phyloP scores from a whole-genome alignment of 2,888 invertebrate species.

The Tenthredo mesomela region DNA sequence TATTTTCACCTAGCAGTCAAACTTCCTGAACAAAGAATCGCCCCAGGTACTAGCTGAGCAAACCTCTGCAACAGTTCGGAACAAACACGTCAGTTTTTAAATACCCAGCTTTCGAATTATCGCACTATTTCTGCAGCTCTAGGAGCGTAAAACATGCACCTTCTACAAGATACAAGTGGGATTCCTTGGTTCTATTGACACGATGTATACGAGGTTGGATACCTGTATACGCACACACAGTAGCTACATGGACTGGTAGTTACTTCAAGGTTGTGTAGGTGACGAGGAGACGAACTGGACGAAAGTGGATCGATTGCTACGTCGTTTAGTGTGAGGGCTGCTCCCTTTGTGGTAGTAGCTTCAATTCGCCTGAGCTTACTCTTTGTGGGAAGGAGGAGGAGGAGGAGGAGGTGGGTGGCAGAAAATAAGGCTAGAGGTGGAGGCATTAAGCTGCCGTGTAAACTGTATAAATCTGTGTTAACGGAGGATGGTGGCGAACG shows the following conservation, averaged over 20 bases:
- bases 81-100: background rate
- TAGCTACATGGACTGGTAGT: background rate
- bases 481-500: constrained; percentile 29
- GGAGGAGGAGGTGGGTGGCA: background rate
- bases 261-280: background rate
- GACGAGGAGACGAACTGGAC: background rate
- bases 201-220: background rate
- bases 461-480: constrained; percentile 40
- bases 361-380: constrained; percentile 21
- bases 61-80: background rate
- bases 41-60: background rate
- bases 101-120: background rate
- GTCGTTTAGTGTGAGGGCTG: background rate
- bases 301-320: constrained; percentile 26
- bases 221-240: background rate
- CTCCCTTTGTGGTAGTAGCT: background rate
- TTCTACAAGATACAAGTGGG: background rate
- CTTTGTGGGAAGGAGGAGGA: background rate
- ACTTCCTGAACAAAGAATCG: background rate
- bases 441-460: constrained; percentile 30
- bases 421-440: constrained; percentile 27
- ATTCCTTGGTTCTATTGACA: background rate
- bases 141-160: background rate
- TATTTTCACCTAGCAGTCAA: background rate
- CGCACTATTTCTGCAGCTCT: background rate